Percentiles rank a stretch among this genome's conserved stretches.
phyloP scores from a whole-genome alignment of 1,140 invertebrate genomes.

The Trichoplusia ni region DNA sequence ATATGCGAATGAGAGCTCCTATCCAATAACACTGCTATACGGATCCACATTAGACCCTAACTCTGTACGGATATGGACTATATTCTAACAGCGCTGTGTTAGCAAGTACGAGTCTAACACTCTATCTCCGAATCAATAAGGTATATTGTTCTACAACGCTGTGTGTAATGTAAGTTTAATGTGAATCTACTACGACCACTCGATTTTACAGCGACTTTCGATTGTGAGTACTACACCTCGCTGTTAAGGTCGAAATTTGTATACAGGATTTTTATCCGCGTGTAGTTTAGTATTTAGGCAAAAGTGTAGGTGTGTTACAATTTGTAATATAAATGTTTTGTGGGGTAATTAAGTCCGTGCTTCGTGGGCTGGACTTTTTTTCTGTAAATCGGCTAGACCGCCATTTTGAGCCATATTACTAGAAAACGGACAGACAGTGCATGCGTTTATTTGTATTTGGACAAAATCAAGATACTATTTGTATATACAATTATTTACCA shows the following conservation, averaged over 20 bases:
- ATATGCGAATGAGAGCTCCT: too few relatives aligned
- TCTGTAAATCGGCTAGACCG: slow-evolving; percentile 5
- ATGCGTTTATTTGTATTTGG: slow-evolving; percentile 23
- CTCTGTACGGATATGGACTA: too few relatives aligned
- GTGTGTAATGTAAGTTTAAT: too few relatives aligned
- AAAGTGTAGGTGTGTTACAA: too few relatives aligned
- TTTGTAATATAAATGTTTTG: background rate
- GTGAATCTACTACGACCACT: too few relatives aligned
- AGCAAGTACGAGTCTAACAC: too few relatives aligned
- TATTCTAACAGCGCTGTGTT: too few relatives aligned
- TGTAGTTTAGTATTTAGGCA: too few relatives aligned
- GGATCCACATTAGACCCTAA: too few relatives aligned
- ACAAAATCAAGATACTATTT: slow-evolving; percentile 25
- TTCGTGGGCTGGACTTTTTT: background rate
- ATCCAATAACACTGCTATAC: too few relatives aligned
- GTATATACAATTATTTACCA: slow-evolving; percentile 28
- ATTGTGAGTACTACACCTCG: background rate
- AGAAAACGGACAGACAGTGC: slow-evolving; percentile 15
- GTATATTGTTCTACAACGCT: too few relatives aligned
- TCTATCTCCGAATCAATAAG: too few relatives aligned
- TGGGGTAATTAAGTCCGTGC: background rate
- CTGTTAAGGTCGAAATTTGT: background rate
- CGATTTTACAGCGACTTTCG: background rate
- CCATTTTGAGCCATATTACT: slow-evolving; percentile 23
- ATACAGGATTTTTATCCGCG: background rate